Base-by-base conservation (phyloP, 2,888 invertebrate genomes). In the Seira ritae region DNA sequence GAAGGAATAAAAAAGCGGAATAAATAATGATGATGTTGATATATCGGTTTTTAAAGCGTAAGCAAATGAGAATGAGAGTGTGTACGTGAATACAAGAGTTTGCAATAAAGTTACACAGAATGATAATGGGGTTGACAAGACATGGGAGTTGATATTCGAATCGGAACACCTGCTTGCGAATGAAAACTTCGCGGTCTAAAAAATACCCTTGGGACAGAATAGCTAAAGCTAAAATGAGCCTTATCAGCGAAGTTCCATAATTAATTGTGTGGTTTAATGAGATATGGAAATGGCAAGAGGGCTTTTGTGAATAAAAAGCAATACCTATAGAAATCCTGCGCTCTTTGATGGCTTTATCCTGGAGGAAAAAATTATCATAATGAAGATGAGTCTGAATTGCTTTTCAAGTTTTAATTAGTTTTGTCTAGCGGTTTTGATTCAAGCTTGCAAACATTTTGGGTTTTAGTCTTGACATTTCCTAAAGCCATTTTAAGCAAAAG, bases 81-180 rank as follows among this genome's bases (percentile, higher is more conserved):
- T 12, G 20, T 69, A 31, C 68, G 68, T 68, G 68, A 66, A 65
- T 76, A 76, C 76, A 76, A 12, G 55, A n/a, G 55, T 68, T 76
- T 76, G 68, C 76, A 76, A 76, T 76, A 76, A 76, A 31, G 46
- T 76, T 76, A 76, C 68, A 76, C n/a, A n/a, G 67, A 20, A 31
- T 76, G 68, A 76, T 76, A 76, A 76, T 50, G 31, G 68, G 15
- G 10, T 46, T 1, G 50, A 60, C 22, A 68, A 76, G 50, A 60
- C 22, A 68, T 68, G 50, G 50, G 50, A 50, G 50, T n/a, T 50
- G 50, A 50, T 50, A 50, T 8, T 8, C 3, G 15, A n/a, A 50
- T 50, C 6, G 15, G 67, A 67, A 67, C 67, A 67, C 67, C 67
- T 67, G 67, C 24, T 8, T 10, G 23, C 50, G 12, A 50, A 15